phyloP scores from a whole-genome alignment of 2,113 vertebrate species.

The Antigone vipio region DNA sequence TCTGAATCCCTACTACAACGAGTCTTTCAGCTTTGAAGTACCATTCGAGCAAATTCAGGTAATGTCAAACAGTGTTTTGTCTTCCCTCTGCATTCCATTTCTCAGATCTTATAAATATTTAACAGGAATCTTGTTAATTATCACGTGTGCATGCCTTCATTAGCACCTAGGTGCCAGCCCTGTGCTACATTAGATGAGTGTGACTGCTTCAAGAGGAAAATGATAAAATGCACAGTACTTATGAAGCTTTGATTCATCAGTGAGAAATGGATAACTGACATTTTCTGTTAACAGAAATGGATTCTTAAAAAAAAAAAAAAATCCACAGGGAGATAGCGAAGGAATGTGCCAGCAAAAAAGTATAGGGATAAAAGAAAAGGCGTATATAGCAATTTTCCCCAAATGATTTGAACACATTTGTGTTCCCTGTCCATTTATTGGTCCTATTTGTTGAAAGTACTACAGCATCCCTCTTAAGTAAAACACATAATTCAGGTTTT shows the following conservation, averaged over 20 bases:
- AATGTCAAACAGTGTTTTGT: constrained; percentile 58
- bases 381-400: neutral
- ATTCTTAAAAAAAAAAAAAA: neutral
- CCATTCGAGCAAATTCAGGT: constrained; percentile 99
- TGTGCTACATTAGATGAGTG: constrained; percentile 11
- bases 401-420: constrained; percentile 7
- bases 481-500: neutral
- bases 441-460: neutral
- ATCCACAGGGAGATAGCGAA: neutral
- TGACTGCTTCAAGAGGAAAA: constrained; percentile 48
- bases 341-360: neutral
- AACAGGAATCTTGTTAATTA: constrained; percentile 37
- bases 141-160: constrained; percentile 47
- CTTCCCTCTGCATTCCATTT: constrained; percentile 28
- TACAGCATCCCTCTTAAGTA: neutral
- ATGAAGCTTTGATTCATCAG: constrained; percentile 34
- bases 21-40: constrained; percentile 99
- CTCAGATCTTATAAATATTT: constrained; percentile 50
- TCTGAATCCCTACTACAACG: constrained; percentile 99
- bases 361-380: constrained; percentile 12
- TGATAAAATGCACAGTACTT: constrained; percentile 31
- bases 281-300: constrained; percentile 48
- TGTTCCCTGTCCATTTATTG: neutral
- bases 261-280: constrained; percentile 21
- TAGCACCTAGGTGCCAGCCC: constrained; percentile 46